phyloP scores from a whole-genome alignment of 2,888 invertebrate species.

The Cybosia mesomella region DNA sequence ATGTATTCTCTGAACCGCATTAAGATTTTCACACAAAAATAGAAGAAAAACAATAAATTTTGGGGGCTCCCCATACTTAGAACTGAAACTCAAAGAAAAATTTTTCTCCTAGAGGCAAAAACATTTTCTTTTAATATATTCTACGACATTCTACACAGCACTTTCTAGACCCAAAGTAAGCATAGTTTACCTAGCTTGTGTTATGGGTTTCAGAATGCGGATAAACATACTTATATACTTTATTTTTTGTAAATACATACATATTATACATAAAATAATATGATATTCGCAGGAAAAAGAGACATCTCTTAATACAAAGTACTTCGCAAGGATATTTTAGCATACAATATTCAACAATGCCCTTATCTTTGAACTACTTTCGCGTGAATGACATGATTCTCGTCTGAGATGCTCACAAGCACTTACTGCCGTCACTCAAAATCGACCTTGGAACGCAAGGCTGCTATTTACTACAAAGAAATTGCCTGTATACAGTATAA shows the following conservation, averaged over 20 bases:
- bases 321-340: constrained; percentile 4
- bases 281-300: constrained; percentile 8
- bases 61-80: no score
- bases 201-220: no score
- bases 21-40: no score
- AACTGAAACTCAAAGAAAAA: no score
- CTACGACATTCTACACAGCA: no score
- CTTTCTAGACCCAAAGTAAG: no score
- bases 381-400: constrained; percentile 22
- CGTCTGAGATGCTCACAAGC: constrained; percentile 19
- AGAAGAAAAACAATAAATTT: no score
- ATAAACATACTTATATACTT: no score
- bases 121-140: constrained; percentile 10
- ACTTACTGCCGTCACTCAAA: constrained; percentile 27
- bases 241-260: no score
- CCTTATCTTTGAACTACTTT: constrained; percentile 24
- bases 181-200: no score
- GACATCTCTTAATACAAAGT: constrained; percentile 7
- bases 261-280: no score
- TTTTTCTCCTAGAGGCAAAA: not conserved
- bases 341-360: constrained; percentile 27
- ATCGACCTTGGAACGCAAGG: constrained; percentile 17
- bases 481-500: constrained; percentile 7
- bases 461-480: constrained; percentile 10
- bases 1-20: no score